Evolutionary conservation across 2,888 invertebrate species (phyloP).

Genomic region (Lasioglossum figueresi): DNA sequence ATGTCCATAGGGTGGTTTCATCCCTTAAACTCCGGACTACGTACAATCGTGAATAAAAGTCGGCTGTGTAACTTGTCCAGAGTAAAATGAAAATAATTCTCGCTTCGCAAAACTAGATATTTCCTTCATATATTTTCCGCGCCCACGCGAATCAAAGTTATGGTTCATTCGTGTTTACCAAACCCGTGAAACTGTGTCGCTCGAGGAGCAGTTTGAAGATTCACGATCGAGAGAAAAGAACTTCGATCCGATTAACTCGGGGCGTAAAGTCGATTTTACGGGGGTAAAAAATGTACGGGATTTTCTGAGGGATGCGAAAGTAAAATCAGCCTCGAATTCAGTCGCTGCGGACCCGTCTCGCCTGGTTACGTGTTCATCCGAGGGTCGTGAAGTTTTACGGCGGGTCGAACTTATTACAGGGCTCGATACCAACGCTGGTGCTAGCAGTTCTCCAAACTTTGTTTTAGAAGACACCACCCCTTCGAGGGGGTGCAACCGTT

Average conservation of each 20-base stretch:
- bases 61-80: not conserved
- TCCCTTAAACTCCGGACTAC: not conserved
- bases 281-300: not conserved
- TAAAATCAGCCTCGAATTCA: constrained; percentile 21
- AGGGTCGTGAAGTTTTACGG: constrained; percentile 19
- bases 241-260: not conserved
- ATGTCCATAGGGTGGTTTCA: not conserved
- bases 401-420: constrained; percentile 31
- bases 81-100: not conserved
- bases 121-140: too few relatives aligned
- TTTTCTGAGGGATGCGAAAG: not conserved
- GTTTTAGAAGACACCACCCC: constrained; percentile 31
- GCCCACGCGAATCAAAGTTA: not conserved
- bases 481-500: not conserved
- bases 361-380: constrained; percentile 26
- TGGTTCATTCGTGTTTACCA: not conserved
- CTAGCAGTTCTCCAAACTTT: constrained; percentile 15
- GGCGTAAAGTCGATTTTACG: not conserved
- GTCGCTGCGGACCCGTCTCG: not conserved
- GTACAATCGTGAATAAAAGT: too few relatives aligned
- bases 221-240: too few relatives aligned
- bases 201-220: too few relatives aligned
- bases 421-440: constrained; percentile 9
- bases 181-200: too few relatives aligned
- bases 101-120: too few relatives aligned